These are phyloP conservation scores for Molorchus minor DNA, from an alignment of 2,888 invertebrate species.

Conservation along the genomic window DNA sequence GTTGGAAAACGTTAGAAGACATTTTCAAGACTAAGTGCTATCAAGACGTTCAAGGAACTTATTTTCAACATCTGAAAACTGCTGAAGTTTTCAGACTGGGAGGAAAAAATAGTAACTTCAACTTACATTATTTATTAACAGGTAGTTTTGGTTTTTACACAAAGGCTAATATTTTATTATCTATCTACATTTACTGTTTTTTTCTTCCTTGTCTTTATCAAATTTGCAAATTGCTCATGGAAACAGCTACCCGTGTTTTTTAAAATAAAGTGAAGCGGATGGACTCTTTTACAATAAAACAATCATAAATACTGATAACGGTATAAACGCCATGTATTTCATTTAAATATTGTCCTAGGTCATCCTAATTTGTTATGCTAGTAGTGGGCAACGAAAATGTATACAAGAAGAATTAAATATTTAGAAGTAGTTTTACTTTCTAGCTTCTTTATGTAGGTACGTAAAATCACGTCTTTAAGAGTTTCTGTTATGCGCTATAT, in stretches of 20 bases:
- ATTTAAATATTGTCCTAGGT: slow-evolving; percentile 13
- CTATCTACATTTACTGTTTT: background rate
- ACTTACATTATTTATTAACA: too few species aligned
- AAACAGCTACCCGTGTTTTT: background rate
- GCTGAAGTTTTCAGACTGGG: too few species aligned
- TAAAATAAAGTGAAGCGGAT: background rate
- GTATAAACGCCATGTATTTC: slow-evolving; percentile 2
- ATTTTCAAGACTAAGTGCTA: too few species aligned
- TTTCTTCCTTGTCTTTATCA: background rate
- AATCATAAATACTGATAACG: background rate
- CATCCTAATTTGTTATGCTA: slow-evolving; percentile 14
- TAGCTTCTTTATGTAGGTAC: slow-evolving; percentile 7
- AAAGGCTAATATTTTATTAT: too few species aligned
- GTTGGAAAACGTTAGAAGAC: too few species aligned
- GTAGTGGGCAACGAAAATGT: background rate
- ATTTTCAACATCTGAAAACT: too few species aligned
- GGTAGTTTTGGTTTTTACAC: too few species aligned
- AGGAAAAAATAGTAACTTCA: too few species aligned
- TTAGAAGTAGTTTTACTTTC: slow-evolving; percentile 16
- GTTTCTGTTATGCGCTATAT: too few species aligned
- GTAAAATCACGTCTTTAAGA: too few species aligned
- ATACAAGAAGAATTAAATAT: slow-evolving; percentile 5
- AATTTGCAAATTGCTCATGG: background rate
- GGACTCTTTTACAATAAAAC: background rate
- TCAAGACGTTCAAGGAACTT: too few species aligned